Base-by-base conservation (phyloP, 2,113 vertebrate genomes). In the Chionomys nivalis region DNA sequence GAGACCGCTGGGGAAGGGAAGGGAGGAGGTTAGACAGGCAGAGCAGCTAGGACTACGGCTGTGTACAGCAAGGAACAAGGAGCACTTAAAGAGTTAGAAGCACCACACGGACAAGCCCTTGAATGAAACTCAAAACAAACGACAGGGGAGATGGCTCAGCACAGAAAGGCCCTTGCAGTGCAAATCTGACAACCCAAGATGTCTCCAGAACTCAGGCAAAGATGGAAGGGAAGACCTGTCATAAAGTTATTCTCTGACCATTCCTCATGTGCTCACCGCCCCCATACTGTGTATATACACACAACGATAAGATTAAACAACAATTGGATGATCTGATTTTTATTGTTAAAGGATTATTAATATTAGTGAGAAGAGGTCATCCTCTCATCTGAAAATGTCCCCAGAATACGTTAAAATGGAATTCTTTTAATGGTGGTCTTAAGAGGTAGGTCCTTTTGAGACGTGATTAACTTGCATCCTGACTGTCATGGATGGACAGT, bases 41-140 rank as follows among this genome's bases (percentile, higher is more conserved):
- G 23, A 39, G 11, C 42, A 14, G 0, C 3, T 23, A 24, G 24
- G 2, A 14, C 47, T 55, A 12, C 0, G 21, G 7, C 17, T 23
- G 4, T 82, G 73, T 36, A 12, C 6, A 82, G 55, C 33, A 61
- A 76, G 61, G 31, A 73, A 3, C 36, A 55, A 76, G 28, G 33
- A 68, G 23, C 55, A 47, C 17, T 78, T 24, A 8, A 87, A 75
- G 17, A 85, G n/a, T 85, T 82, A 13, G 61, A 91, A 68, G 21
- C 61, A 36, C 12, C n/a, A 66, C 17, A 36, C 3, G 36, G 77
- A 55, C 17, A 58, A 58, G 49, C 12, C 33, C 13, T 49, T 47
- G 31, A 77, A 77, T 31, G 26, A 49, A 77, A 77, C 47, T 47
- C 44, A 47, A 26, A 77, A 17, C 75, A 33, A 49, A 16, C 12